Conservation (phyloP, 2,797 vertebrate species). For the Xenops minutus region DNA sequence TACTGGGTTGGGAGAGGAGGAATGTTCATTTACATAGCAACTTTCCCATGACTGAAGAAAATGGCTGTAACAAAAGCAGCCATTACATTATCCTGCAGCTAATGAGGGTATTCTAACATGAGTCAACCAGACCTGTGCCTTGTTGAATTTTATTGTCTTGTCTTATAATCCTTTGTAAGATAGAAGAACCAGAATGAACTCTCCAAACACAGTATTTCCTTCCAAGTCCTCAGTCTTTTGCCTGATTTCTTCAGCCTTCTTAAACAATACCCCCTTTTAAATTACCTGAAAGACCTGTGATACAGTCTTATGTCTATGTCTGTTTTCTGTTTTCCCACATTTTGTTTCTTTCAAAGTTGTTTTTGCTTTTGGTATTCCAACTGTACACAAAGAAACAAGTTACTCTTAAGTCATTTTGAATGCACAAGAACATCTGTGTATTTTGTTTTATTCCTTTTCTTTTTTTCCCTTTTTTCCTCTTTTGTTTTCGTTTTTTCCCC, state of each 20-base stretch:
- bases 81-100: not conserved
- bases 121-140: not conserved
- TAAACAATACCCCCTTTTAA: not conserved
- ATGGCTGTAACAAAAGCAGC: not conserved
- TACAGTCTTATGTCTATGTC: not conserved
- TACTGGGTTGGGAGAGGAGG: not conserved
- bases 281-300: conserved; percentile 15
- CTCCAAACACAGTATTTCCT: not conserved
- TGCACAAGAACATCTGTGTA: not conserved
- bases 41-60: not conserved
- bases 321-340: conserved; percentile 59
- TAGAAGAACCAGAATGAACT: not conserved
- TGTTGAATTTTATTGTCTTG: not conserved
- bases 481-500: not conserved
- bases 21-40: not conserved
- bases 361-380: conserved; percentile 1
- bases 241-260: not conserved
- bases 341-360: conserved; percentile 32
- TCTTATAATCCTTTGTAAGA: not conserved
- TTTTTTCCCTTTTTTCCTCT: not conserved
- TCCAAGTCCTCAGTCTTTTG: not conserved
- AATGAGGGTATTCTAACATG: not conserved
- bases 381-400: not conserved
- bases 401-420: not conserved
- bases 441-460: not conserved